A percentile compares a stretch with the other conserved stretches of the same genome.
Conservation (phyloP, 2,888 invertebrate genomes). For the Caenorhabditis panamensis region DNA sequence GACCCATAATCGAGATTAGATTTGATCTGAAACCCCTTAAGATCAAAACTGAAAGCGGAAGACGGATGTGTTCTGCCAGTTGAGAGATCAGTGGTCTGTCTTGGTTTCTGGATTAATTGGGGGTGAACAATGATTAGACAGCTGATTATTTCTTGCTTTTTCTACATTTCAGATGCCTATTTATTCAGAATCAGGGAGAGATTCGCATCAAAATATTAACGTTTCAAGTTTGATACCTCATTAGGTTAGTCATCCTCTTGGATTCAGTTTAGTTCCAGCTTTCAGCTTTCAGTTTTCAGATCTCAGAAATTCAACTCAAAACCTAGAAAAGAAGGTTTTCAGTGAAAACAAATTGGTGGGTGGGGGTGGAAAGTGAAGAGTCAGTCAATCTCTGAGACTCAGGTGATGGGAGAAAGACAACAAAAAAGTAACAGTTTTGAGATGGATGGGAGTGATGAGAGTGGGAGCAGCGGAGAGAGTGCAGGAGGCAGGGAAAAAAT, state of each 20-base stretch:
- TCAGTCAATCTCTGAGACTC: constrained; percentile 9
- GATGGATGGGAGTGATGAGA: background rate
- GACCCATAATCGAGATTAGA: background rate
- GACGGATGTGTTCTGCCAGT: constrained; percentile 1
- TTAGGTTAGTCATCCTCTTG: too few relatives aligned
- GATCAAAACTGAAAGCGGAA: background rate
- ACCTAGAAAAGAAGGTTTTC: too few relatives aligned
- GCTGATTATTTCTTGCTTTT: background rate
- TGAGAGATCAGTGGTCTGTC: background rate
- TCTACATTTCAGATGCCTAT: background rate
- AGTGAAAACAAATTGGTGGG: background rate
- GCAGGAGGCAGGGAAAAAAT: constrained; percentile 20
- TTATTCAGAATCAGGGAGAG: background rate
- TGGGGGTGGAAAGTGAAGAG: background rate
- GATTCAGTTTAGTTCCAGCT: too few relatives aligned
- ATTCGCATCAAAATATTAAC: too few relatives aligned
- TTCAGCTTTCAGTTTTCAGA: too few relatives aligned
- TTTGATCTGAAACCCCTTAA: background rate
- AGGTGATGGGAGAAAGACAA: constrained; percentile 17
- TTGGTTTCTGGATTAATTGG: background rate
- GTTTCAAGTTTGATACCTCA: too few relatives aligned
- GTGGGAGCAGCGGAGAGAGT: constrained; percentile 19
- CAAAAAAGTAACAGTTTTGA: constrained; percentile 40
- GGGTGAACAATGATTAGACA: background rate
- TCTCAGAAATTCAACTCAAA: too few relatives aligned